phyloP scores from a whole-genome alignment of 92 coral and sea anemone species.

The Pocillopora meandrina region DNA sequence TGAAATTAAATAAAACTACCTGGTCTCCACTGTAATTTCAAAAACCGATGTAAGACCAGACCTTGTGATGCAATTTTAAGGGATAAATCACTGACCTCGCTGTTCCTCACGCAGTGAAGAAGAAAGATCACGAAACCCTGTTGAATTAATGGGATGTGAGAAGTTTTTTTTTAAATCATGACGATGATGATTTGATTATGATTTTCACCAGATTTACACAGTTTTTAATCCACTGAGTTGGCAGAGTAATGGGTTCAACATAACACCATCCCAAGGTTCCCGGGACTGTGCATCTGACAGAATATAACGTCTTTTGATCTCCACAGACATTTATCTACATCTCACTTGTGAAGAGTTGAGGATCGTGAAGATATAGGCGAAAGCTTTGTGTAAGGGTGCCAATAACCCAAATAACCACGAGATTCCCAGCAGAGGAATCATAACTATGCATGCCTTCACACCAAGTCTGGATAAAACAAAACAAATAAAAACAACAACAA shows the following conservation, averaged over 20 bases:
- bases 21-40: not conserved
- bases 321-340: no score
- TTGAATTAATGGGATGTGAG: not conserved
- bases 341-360: slow-evolving; percentile 36
- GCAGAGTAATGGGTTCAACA: no score
- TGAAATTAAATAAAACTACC: no score
- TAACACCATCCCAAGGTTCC: no score
- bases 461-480: slow-evolving; percentile 10
- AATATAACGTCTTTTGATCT: no score
- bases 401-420: slow-evolving; percentile 36
- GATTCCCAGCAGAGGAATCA: slow-evolving; percentile 30
- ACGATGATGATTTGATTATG: no score
- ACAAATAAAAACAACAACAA: not conserved
- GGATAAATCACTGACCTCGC: slow-evolving; percentile 18
- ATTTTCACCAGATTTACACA: no score
- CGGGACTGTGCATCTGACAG: no score
- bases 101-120: slow-evolving; percentile 33
- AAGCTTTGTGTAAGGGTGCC: slow-evolving; percentile 24
- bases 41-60: not conserved
- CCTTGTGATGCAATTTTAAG: no score
- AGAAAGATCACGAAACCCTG: slow-evolving; percentile 47
- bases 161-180: no score
- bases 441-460: slow-evolving; percentile 20
- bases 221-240: no score
- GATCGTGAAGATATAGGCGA: slow-evolving; percentile 38